Base-by-base conservation (phyloP, 2,888 invertebrate genomes). In the Tigriopus californicus region DNA sequence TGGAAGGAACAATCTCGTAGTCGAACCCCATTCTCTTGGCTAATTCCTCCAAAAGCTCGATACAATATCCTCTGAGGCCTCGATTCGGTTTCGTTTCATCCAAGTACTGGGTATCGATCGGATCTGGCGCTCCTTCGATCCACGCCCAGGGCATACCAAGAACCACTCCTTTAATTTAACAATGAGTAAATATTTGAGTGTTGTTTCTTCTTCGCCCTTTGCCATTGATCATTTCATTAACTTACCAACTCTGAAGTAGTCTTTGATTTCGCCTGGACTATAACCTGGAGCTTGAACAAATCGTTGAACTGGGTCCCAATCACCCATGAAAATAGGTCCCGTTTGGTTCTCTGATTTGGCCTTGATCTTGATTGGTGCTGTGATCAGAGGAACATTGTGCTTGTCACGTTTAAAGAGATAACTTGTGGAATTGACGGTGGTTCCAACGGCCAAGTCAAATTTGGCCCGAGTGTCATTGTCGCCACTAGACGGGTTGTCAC, bases 1-100 rank as follows among this genome's bases (percentile, higher is more conserved):
- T 73, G 0, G 85, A 85, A 5, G 81, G 74, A 0, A 84, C 77
- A 18, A 89, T 75, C 66, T 85, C 83, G 67, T 82, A 90, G 64
- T 83, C 83, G 64, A 91, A 89, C 41, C 82, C 74, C 79, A 90
- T 80, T 4, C 76, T 73, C 66, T 80, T 74, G 0, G 86, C 74
- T 2, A 91, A 69, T 62, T 79, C 80, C 1, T 77, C 67, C 41
- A 68, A 60, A 8, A 68, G 65, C 48, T 67, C 66, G 6, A 68
- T 63, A 18, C 65, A 64, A 53, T 67, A 68, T 2, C 68, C 68
- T 13, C 48, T 59, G 18, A 18, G 67, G 12, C 18, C 55, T 12
- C 11, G 13, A 4, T 56, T 22, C 2, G 49, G 49, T 11, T 5
- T 49, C 20, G 49, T 20, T 5, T 12, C 13, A 4, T 22, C 20